phyloP scores from a whole-genome alignment of 2,888 invertebrate species.

The Andrena bicolor region DNA sequence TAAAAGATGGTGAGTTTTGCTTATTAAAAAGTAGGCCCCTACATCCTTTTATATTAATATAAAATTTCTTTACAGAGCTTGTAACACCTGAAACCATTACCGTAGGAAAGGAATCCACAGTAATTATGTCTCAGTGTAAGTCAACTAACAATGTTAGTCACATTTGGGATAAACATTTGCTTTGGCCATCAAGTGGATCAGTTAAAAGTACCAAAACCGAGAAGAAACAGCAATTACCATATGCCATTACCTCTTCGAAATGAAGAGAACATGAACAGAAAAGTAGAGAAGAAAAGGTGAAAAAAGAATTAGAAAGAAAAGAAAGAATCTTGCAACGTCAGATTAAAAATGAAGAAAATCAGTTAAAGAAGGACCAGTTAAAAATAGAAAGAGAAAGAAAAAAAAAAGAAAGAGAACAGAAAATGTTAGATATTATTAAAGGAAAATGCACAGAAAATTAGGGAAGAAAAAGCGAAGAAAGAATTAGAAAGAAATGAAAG shows the following conservation, averaged over 20 bases:
- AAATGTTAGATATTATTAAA: too few relatives aligned
- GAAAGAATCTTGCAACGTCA: constrained; percentile 5
- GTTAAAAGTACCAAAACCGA: not conserved
- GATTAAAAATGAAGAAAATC: not conserved
- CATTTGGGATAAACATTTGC: not conserved
- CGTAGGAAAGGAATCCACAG: not conserved
- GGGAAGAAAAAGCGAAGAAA: too few relatives aligned
- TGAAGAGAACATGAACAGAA: not conserved
- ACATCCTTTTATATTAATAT: not conserved
- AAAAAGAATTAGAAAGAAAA: not conserved
- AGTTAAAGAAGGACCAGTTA: not conserved
- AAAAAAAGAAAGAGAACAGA: not conserved
- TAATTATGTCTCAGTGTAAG: constrained; percentile 2
- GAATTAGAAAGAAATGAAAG: too few relatives aligned
- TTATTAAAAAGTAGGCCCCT: not conserved
- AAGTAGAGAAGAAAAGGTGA: not conserved
- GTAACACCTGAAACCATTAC: not conserved
- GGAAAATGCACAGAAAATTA: too few relatives aligned
- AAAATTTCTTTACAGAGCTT: not conserved
- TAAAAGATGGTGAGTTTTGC: not conserved
- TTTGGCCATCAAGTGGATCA: not conserved
- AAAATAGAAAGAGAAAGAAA: not conserved
- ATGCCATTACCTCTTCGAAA: not conserved
- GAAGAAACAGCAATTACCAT: not conserved
- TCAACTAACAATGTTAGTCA: not conserved